Evolutionary conservation across 2,113 vertebrate genomes (phyloP), one percentile per base, ranked within the genome.

Genomic region (Melozone crissalis): DNA sequence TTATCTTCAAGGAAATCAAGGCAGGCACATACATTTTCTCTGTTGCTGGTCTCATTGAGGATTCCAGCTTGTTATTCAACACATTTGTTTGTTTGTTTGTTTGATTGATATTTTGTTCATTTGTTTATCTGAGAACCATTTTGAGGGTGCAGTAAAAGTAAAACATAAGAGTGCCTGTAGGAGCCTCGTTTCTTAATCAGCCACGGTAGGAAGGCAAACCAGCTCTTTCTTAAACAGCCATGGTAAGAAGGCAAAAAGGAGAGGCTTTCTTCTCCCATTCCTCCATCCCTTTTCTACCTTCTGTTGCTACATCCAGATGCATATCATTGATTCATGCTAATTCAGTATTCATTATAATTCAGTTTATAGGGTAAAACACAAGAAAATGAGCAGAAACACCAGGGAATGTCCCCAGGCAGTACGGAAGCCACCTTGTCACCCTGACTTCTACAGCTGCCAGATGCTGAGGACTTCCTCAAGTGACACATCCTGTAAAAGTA

Each of bases 181-280:
- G 15, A 54, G 4, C 11, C 31, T 73, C 0, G 0, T 71, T 89
- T 67, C 5, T 93, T 82, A 52, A 44, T 0, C 18, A 85, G 20
- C 3, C 1, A 0, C 12, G 10, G 13, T 27, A 52, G 11, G 41
- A 87, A 94, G 7, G 43, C 8, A 26, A 81, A 73, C 54, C 12
- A 33, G 31, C 54, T 33, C 12, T 21, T 2, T n/a, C 5, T 73
- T 68, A n/a, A 57, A 89, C 18, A 84, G 27, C 4, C 1, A 0
- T 12, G 13, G 13, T 30, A 49, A 6, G 49, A 88, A 92, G 7
- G 43, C 5, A 23, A 81, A 74, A 65, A 77, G 17, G 17, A 44
- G 27, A 66, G 4, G 24, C 43, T 68, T 47, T 65, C 44, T 75
- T 71, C 27, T 77, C 15, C 31, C 4, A 1, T 67, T 55, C 10